These are phyloP conservation scores for Ethmia dodecea DNA, from an alignment of 2,888 invertebrate genomes.

Conservation along the genomic window DNA sequence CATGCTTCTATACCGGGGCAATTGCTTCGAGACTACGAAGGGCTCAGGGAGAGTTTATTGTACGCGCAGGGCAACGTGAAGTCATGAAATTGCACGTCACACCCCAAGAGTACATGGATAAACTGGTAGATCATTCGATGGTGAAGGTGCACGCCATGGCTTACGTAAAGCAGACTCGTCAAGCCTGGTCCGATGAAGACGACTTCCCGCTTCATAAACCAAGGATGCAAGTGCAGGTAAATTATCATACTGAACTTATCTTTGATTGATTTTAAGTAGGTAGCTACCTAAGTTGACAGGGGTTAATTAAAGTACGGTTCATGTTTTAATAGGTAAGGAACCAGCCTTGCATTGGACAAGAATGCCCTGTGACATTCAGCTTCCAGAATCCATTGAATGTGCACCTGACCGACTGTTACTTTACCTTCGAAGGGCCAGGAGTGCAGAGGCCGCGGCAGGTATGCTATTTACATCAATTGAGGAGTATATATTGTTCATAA, in stretches of 20 bases:
- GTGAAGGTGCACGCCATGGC: slow-evolving; percentile 86
- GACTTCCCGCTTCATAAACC: slow-evolving; percentile 84
- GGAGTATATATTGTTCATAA: no score
- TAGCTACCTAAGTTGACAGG: neutral
- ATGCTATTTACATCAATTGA: neutral
- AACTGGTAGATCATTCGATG: slow-evolving; percentile 83
- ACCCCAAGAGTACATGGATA: slow-evolving; percentile 82
- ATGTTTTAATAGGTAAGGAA: slow-evolving; percentile 48
- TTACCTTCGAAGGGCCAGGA: slow-evolving; percentile 84
- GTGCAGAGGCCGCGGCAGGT: slow-evolving; percentile 79
- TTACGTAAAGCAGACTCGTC: slow-evolving; percentile 83
- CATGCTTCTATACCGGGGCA: slow-evolving; percentile 84
- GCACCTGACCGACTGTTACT: slow-evolving; percentile 81
- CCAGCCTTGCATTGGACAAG: slow-evolving; percentile 71
- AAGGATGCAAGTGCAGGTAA: slow-evolving; percentile 78
- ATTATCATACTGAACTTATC: neutral
- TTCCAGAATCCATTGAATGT: slow-evolving; percentile 83
- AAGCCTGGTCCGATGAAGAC: slow-evolving; percentile 85
- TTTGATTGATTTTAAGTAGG: neutral
- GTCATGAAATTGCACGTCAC: slow-evolving; percentile 79
- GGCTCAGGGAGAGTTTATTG: slow-evolving; percentile 77
- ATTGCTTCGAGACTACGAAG: slow-evolving; percentile 80
- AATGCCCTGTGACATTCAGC: slow-evolving; percentile 75
- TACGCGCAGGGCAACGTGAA: slow-evolving; percentile 80
- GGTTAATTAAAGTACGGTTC: neutral